These are phyloP conservation scores for Sebastes oblongus DNA, from an alignment of 2,797 vertebrate genomes.

Conservation along the genomic window DNA sequence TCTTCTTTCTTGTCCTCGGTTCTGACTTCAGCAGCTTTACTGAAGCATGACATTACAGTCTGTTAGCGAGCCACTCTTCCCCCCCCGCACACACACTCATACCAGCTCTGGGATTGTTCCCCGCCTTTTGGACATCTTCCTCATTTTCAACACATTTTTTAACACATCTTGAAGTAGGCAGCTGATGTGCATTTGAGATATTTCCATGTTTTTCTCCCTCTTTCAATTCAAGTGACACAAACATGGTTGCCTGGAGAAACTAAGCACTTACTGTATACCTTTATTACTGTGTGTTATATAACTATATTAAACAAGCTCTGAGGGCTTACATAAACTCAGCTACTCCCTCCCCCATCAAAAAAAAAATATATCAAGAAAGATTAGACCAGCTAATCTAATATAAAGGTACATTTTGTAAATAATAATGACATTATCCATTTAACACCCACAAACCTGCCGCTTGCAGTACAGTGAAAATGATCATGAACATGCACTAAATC, in stretches of 20 bases:
- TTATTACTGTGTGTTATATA: neutral
- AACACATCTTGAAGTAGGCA: conserved; percentile 4
- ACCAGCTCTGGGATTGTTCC: conserved; percentile 35
- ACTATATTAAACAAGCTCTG: neutral
- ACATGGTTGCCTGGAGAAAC: neutral
- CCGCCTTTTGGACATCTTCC: conserved; percentile 31
- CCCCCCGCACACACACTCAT: neutral
- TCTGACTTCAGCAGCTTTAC: conserved; percentile 44
- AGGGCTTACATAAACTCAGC: neutral
- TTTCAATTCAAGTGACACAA: neutral
- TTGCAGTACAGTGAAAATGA: neutral
- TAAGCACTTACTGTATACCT: neutral
- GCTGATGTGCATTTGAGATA: neutral
- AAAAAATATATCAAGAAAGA: neutral
- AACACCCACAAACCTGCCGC: neutral
- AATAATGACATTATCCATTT: neutral
- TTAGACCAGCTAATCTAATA: neutral
- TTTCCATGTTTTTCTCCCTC: neutral
- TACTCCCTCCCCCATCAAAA: neutral
- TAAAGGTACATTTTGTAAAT: neutral
- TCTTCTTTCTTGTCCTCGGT: conserved; percentile 17
- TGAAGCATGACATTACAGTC: conserved; percentile 57
- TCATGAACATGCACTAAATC: neutral
- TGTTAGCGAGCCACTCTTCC: conserved; percentile 22
- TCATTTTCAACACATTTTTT: conserved; percentile 25